These are phyloP conservation scores for Zhengitettix transpicula DNA, from an alignment of 2,888 invertebrate genomes.

Conservation along the genomic window DNA sequence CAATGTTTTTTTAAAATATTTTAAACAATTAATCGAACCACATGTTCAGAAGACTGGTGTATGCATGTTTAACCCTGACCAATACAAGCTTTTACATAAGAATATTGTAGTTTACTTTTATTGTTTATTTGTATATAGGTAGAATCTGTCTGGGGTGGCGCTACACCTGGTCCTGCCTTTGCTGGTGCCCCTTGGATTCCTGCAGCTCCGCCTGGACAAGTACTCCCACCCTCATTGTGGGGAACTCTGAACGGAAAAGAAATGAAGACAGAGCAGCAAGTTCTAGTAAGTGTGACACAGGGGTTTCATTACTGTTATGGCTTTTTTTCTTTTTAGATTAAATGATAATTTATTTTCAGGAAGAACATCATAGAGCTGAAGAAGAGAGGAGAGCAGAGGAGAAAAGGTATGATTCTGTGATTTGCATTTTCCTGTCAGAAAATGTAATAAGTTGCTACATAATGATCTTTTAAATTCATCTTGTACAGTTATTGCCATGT, in stretches of 20 bases:
- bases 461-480: too few relatives aligned
- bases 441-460: too few relatives aligned
- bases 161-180: neutral
- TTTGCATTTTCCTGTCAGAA: too few relatives aligned
- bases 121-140: conserved; percentile 8
- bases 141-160: conserved; percentile 13
- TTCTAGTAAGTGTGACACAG: conserved; percentile 21
- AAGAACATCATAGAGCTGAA: conserved; percentile 18
- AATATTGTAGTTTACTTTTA: too few relatives aligned
- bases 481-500: too few relatives aligned
- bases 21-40: too few relatives aligned
- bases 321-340: neutral
- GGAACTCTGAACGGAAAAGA: conserved; percentile 20
- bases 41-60: too few relatives aligned
- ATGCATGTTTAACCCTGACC: too few relatives aligned
- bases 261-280: conserved; percentile 30
- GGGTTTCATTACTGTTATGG: neutral
- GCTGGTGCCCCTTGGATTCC: conserved; percentile 20
- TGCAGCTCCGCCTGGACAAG: conserved; percentile 23
- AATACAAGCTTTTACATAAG: too few relatives aligned
- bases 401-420: conserved; percentile 6
- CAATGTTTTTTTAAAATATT: neutral
- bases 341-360: conserved; percentile 6
- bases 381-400: conserved; percentile 32
- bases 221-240: conserved; percentile 24